Conservation (phyloP, 1,140 invertebrate species). For the Drosophila leontia region DNA sequence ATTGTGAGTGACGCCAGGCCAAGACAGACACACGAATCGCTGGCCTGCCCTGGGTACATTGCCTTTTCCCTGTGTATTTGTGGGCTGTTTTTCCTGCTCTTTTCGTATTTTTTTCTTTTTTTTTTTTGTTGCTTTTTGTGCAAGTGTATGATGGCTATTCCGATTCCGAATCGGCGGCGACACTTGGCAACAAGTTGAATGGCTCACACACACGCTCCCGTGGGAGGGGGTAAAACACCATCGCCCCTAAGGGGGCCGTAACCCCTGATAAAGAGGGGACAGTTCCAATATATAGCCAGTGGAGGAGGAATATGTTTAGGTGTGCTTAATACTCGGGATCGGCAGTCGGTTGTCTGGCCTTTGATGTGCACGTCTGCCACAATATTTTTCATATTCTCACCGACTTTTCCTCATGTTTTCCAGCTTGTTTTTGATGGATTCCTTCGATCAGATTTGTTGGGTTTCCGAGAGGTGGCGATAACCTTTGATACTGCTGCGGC, state of each 20-base stretch:
- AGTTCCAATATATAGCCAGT: slow-evolving; percentile 34
- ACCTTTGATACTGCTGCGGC: slow-evolving; percentile 9
- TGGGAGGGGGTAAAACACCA: slow-evolving; percentile 8
- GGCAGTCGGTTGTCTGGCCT: slow-evolving; percentile 27
- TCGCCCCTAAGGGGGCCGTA: slow-evolving; percentile 34
- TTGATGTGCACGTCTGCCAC: slow-evolving; percentile 51
- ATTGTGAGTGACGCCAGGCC: slow-evolving; percentile 40
- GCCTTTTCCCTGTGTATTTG: slow-evolving; percentile 37
- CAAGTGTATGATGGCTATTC: slow-evolving; percentile 35
- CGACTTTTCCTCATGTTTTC: slow-evolving; percentile 42
- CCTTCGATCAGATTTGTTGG: slow-evolving; percentile 37
- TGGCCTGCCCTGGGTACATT: slow-evolving; percentile 32
- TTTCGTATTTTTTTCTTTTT: neutral
- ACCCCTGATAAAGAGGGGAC: slow-evolving; percentile 43
- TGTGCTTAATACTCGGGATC: slow-evolving; percentile 32
- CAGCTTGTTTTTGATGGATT: slow-evolving; percentile 40
- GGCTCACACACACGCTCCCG: slow-evolving; percentile 16
- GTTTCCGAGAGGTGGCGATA: slow-evolving; percentile 22
- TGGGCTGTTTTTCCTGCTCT: slow-evolving; percentile 24
- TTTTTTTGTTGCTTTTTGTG: slow-evolving; percentile 4
- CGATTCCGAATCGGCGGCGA: slow-evolving; percentile 36
- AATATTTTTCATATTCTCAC: slow-evolving; percentile 47
- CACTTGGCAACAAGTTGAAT: slow-evolving; percentile 78
- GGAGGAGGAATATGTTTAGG: slow-evolving; percentile 11
- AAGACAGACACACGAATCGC: slow-evolving; percentile 33